A percentile compares a stretch with the other conserved stretches of the same genome.
Conservation (phyloP, 2,888 invertebrate genomes). For the Acrobasis repandana region DNA sequence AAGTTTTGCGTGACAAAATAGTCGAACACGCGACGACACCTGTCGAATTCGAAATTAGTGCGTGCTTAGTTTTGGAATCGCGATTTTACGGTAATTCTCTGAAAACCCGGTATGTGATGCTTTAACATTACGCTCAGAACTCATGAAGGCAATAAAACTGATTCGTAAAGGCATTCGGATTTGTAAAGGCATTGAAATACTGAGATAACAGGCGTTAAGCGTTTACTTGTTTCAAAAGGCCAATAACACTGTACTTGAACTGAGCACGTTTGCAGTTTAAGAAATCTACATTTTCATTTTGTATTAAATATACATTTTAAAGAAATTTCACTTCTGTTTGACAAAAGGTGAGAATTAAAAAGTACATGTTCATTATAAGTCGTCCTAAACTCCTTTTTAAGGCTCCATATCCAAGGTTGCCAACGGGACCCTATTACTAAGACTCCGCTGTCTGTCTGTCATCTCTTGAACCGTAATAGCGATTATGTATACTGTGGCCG, state of each 20-base stretch:
- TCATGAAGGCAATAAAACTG: constrained; percentile 7
- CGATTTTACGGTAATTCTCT: constrained; percentile 55
- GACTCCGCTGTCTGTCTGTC: too few species aligned
- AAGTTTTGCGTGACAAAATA: constrained; percentile 51
- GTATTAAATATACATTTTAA: too few species aligned
- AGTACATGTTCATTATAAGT: too few species aligned
- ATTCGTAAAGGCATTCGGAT: background rate
- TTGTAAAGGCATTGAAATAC: constrained; percentile 8
- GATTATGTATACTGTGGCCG: too few species aligned
- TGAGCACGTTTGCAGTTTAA: background rate
- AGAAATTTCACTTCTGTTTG: background rate
- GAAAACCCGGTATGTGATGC: constrained; percentile 26
- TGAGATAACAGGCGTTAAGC: background rate
- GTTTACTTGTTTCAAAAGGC: background rate
- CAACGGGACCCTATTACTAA: too few species aligned
- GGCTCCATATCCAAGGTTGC: too few species aligned
- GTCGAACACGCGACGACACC: constrained; percentile 48
- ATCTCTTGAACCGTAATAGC: too few species aligned
- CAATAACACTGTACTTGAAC: background rate
- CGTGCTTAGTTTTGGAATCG: constrained; percentile 43
- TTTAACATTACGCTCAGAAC: constrained; percentile 6
- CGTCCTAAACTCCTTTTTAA: too few species aligned
- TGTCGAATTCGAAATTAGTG: constrained; percentile 55
- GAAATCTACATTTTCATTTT: background rate
- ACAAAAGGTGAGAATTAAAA: too few species aligned